phyloP scores from a whole-genome alignment of 2,888 invertebrate species.

The Pantelozetes paolii region DNA sequence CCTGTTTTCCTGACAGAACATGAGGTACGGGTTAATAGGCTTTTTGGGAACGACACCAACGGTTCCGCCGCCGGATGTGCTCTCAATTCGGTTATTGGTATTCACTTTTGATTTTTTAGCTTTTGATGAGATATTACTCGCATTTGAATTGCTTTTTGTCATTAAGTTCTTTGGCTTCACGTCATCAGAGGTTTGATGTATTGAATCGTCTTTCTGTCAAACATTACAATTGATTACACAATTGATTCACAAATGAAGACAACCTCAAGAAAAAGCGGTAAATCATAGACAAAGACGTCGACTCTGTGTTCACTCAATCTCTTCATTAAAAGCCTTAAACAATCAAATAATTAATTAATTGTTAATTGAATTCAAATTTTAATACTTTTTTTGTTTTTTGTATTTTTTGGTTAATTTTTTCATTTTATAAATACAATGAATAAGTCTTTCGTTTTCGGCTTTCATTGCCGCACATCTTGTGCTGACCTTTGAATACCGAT shows the following conservation, averaged over 20 bases:
- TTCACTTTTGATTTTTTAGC: slow-evolving; percentile 5
- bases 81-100: slow-evolving; percentile 3
- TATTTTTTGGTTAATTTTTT: slow-evolving; percentile 20
- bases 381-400: slow-evolving; percentile 29
- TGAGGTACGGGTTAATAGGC: slow-evolving; percentile 37
- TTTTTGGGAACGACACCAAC: slow-evolving; percentile 34
- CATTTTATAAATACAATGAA: slow-evolving; percentile 24
- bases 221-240: background rate
- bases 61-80: slow-evolving; percentile 18
- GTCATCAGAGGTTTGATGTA: background rate
- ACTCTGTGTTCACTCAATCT: background rate
- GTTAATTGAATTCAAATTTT: background rate
- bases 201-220: background rate
- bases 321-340: slow-evolving; percentile 16
- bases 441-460: slow-evolving; percentile 32
- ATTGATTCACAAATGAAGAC: background rate
- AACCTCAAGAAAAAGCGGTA: slow-evolving; percentile 32
- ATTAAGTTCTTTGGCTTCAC: background rate
- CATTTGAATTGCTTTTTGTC: background rate
- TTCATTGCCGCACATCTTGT: slow-evolving; percentile 27
- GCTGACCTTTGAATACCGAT: background rate
- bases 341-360: background rate
- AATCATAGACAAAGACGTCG: background rate
- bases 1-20: slow-evolving; percentile 40
- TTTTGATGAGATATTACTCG: background rate